Conservation (phyloP, 2,888 invertebrate genomes). For the Acleris emargana region DNA sequence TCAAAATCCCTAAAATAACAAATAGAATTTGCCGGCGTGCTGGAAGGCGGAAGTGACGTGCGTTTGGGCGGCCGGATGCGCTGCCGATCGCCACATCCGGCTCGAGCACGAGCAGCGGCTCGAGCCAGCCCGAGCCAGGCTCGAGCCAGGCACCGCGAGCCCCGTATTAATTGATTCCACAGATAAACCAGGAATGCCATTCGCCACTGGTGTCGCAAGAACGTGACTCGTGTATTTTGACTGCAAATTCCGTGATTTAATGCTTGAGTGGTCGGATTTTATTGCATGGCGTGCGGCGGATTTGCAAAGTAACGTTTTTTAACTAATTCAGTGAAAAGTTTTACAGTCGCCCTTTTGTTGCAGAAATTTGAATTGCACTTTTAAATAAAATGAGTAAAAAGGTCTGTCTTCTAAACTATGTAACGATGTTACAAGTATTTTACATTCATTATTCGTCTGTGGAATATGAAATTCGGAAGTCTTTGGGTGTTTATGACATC, state of each 20-base stretch:
- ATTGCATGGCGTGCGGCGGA: conserved; percentile 43
- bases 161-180: conserved; percentile 70
- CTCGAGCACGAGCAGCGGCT: conserved; percentile 42
- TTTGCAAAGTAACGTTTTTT: conserved; percentile 35
- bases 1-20: conserved; percentile 58
- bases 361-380: conserved; percentile 6
- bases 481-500: too few species aligned
- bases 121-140: conserved; percentile 36
- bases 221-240: conserved; percentile 53
- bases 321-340: conserved; percentile 24
- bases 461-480: too few species aligned
- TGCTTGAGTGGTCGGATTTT: conserved; percentile 39
- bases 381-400: not conserved
- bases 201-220: conserved; percentile 44
- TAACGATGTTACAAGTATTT: too few species aligned
- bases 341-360: conserved; percentile 18
- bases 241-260: conserved; percentile 42
- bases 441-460: too few species aligned
- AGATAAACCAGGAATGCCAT: conserved; percentile 71
- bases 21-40: conserved; percentile 55
- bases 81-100: conserved; percentile 70
- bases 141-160: conserved; percentile 55
- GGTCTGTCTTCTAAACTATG: not conserved
- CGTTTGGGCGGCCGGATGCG: conserved; percentile 67
- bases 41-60: conserved; percentile 61